These are phyloP conservation scores for Dendronephthya gigantea DNA, from an alignment of 64 coral and sea anemone species.

Conservation along the genomic window DNA sequence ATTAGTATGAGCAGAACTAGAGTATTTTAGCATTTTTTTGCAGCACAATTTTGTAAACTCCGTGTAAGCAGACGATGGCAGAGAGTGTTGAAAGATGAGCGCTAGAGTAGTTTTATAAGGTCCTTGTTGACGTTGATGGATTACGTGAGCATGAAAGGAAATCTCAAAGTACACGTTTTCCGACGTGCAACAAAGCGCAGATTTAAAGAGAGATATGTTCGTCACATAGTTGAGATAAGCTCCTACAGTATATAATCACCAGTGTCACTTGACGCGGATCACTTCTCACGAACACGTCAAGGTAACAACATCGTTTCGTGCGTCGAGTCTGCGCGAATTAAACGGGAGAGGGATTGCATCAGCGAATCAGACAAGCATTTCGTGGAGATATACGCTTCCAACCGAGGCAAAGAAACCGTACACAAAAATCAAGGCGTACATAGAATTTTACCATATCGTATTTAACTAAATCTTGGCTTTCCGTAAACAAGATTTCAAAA, in stretches of 20 bases:
- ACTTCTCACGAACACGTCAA: neutral
- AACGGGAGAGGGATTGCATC: neutral
- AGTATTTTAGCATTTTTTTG: neutral
- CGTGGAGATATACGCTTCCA: neutral
- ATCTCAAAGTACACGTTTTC: neutral
- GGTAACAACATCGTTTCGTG: neutral
- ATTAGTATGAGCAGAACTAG: neutral
- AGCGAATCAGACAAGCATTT: neutral
- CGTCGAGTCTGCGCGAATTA: neutral
- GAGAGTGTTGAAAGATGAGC: neutral
- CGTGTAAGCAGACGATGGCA: neutral
- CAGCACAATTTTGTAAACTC: neutral
- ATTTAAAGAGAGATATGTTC: neutral
- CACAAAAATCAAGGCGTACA: neutral
- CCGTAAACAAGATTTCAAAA: neutral
- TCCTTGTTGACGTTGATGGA: neutral
- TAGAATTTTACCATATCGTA: neutral
- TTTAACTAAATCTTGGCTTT: neutral
- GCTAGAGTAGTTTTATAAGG: neutral
- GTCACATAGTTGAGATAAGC: conserved; percentile 6
- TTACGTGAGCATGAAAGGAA: neutral
- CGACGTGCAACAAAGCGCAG: neutral
- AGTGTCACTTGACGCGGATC: neutral
- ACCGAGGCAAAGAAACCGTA: neutral
- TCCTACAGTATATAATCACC: neutral